Evolutionary conservation across 2,797 vertebrate species (phyloP).

Genomic region (Psittacula derbiana): DNA sequence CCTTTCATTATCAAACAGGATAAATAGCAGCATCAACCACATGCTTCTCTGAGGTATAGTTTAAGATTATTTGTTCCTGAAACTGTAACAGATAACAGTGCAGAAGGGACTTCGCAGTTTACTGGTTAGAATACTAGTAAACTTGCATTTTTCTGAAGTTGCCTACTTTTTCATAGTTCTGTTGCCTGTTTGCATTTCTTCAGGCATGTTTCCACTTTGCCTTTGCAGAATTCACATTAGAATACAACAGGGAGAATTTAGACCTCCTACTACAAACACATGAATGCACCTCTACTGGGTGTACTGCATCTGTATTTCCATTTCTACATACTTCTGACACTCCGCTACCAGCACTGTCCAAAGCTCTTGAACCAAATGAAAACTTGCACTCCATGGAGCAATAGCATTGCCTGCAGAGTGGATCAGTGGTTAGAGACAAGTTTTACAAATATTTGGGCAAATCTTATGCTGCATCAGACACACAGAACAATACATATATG

Average conservation of each 20-base stretch:
- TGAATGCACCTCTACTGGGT: background rate
- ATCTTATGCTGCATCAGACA: background rate
- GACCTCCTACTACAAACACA: background rate
- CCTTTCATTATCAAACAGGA: constrained; percentile 58
- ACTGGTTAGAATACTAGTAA: background rate
- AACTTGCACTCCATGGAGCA: background rate
- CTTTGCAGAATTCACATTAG: background rate
- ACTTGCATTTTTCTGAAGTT: background rate
- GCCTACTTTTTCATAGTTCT: background rate
- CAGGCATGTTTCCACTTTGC: background rate
- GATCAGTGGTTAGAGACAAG: background rate
- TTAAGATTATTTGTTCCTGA: constrained; percentile 22
- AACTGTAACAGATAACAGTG: background rate
- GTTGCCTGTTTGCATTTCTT: background rate
- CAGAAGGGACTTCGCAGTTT: background rate
- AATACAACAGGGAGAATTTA: background rate
- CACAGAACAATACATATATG: background rate
- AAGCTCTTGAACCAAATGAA: background rate
- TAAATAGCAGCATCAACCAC: constrained; percentile 3
- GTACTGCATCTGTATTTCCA: background rate
- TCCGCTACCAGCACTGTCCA: background rate
- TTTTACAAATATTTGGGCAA: background rate
- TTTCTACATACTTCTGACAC: rapidly evolving
- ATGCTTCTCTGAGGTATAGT: constrained; percentile 39
- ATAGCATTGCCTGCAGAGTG: background rate